Conservation (phyloP, 2,797 vertebrate species). For the Syncerus caffer region DNA sequence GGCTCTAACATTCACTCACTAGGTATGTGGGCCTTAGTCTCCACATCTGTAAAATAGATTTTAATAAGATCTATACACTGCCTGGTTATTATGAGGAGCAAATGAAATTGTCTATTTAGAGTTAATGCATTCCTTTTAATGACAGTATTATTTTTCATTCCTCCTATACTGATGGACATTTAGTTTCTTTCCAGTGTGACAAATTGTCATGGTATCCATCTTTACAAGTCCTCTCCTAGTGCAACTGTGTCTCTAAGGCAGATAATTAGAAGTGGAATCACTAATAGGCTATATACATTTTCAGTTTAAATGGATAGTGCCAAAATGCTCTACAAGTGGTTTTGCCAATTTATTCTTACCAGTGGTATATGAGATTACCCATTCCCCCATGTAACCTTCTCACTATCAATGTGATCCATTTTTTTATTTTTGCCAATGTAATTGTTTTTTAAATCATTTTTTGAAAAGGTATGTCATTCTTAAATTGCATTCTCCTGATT, state of each 20-base stretch:
- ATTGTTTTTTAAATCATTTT: not conserved
- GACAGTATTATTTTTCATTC: not conserved
- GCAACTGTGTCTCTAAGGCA: not conserved
- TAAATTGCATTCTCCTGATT: not conserved
- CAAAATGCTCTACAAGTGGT: not conserved
- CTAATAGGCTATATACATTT: not conserved
- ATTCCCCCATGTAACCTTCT: not conserved
- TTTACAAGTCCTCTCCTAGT: not conserved
- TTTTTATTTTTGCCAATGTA: not conserved
- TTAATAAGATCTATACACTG: not conserved
- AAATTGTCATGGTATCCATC: not conserved
- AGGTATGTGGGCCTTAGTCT: not conserved
- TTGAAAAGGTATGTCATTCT: not conserved
- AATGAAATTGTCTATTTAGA: not conserved
- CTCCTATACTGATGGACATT: not conserved
- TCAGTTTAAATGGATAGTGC: not conserved
- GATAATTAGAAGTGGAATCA: not conserved
- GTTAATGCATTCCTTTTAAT: not conserved
- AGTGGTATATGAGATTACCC: not conserved
- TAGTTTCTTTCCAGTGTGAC: constrained; percentile 37
- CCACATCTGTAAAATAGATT: not conserved
- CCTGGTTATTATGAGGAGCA: not conserved
- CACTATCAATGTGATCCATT: not conserved
- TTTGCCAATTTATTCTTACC: not conserved
- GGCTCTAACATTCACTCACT: not conserved